phyloP scores from a whole-genome alignment of 2,888 invertebrate genomes.

The Nasonia oneida region DNA sequence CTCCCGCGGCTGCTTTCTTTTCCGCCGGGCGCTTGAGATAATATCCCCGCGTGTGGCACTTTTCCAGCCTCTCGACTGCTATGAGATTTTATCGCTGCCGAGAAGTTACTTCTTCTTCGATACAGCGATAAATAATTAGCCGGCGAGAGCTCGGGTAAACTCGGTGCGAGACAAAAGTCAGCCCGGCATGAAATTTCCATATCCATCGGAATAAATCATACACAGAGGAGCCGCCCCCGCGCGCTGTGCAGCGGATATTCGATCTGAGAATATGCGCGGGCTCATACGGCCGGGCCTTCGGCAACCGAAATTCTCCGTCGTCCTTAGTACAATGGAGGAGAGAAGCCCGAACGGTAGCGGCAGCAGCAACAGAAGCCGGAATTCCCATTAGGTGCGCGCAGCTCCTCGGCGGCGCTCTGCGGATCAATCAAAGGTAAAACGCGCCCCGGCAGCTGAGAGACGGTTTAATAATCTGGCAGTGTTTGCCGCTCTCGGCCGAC shows the following conservation, averaged over 20 bases:
- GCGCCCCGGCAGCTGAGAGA: slow-evolving; percentile 65
- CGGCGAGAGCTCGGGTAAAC: not conserved
- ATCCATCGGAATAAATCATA: slow-evolving; percentile 51
- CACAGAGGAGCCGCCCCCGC: not conserved
- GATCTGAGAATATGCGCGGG: not conserved
- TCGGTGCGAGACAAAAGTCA: slow-evolving; percentile 49
- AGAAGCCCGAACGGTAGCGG: not conserved
- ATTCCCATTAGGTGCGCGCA: slow-evolving; percentile 69
- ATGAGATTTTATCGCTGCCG: not conserved
- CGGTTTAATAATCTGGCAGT: slow-evolving; percentile 75
- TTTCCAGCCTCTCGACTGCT: not conserved
- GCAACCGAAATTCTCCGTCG: slow-evolving; percentile 35
- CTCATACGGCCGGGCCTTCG: not conserved
- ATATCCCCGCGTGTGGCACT: not conserved
- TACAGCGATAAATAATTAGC: slow-evolving; percentile 24
- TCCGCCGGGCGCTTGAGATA: slow-evolving; percentile 17
- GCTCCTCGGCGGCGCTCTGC: not conserved
- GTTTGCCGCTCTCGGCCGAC: slow-evolving; percentile 69
- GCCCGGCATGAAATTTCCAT: not conserved
- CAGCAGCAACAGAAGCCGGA: slow-evolving; percentile 43
- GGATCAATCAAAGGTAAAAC: slow-evolving; percentile 74
- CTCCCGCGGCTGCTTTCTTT: slow-evolving; percentile 21
- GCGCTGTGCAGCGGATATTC: not conserved
- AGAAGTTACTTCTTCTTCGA: too few species aligned
- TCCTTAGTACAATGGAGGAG: not conserved